These are phyloP conservation scores for Athalia cordata DNA, from an alignment of 2,888 invertebrate genomes.

Conservation along the genomic window DNA sequence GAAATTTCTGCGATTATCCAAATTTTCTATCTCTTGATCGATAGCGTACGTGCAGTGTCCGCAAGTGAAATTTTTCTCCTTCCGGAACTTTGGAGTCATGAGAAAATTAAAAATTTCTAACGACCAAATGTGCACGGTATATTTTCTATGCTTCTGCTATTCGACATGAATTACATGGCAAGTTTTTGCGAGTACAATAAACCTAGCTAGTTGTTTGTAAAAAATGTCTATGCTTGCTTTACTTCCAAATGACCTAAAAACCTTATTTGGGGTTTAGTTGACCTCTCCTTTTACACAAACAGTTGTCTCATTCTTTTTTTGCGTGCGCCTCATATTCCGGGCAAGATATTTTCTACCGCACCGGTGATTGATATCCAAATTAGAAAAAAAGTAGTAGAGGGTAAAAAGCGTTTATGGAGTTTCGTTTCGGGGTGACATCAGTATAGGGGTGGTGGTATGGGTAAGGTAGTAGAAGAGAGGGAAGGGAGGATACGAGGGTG, in stretches of 20 bases:
- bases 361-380: conserved; percentile 60
- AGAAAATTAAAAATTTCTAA: background rate
- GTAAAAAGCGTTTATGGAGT: conserved; percentile 53
- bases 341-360: background rate
- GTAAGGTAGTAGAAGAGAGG: conserved; percentile 46
- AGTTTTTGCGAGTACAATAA: too few relatives aligned
- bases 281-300: background rate
- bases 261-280: too few relatives aligned
- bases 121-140: conserved; percentile 12
- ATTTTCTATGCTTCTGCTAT: background rate
- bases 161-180: background rate
- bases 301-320: background rate
- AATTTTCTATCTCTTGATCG: too few relatives aligned
- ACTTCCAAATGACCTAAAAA: too few relatives aligned
- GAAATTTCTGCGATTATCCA: too few relatives aligned
- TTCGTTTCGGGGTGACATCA: conserved; percentile 46
- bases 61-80: too few relatives aligned
- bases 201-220: too few relatives aligned
- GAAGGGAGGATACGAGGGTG: conserved; percentile 54
- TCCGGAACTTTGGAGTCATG: too few relatives aligned
- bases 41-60: too few relatives aligned
- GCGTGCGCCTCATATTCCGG: too few relatives aligned
- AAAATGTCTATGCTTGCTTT: too few relatives aligned
- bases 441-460: conserved; percentile 33
- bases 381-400: conserved; percentile 58